These are phyloP conservation scores for Isotomurus palustris DNA, from an alignment of 2,888 invertebrate species.

Conservation along the genomic window DNA sequence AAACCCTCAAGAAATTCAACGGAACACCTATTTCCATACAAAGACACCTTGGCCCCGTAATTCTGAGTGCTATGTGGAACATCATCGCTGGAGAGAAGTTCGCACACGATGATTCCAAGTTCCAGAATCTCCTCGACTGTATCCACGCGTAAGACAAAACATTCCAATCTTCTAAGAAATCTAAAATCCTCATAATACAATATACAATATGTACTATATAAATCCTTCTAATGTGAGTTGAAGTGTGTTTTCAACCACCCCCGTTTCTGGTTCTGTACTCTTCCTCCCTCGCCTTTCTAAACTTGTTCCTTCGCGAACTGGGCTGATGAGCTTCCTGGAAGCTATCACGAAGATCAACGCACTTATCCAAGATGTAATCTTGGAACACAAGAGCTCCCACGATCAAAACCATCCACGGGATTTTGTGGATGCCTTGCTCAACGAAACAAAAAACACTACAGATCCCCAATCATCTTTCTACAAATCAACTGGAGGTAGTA, in stretches of 20 bases:
- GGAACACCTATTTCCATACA: constrained; percentile 14
- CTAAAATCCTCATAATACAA: too few relatives aligned
- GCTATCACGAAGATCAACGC: constrained; percentile 1
- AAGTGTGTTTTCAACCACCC: constrained; percentile 8
- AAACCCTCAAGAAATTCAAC: not conserved
- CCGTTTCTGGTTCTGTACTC: constrained; percentile 20
- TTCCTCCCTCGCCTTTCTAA: constrained; percentile 24
- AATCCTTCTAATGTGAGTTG: too few relatives aligned
- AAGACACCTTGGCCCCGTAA: constrained; percentile 14
- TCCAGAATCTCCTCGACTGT: constrained; percentile 15
- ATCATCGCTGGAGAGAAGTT: constrained; percentile 26
- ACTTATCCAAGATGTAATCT: constrained; percentile 22
- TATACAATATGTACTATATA: too few relatives aligned
- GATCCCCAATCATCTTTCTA: constrained; percentile 35
- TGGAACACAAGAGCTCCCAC: constrained; percentile 15
- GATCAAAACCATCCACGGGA: constrained; percentile 21
- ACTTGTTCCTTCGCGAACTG: constrained; percentile 13
- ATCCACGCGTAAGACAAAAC: constrained; percentile 9
- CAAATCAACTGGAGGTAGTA: constrained; percentile 30
- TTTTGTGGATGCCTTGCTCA: constrained; percentile 31
- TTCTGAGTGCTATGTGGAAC: constrained; percentile 25
- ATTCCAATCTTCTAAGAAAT: too few relatives aligned
- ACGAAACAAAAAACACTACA: constrained; percentile 26
- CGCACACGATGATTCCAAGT: constrained; percentile 10
- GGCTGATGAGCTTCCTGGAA: constrained; percentile 7